Evolutionary conservation across 2,113 vertebrate genomes (phyloP), one percentile per base, ranked within the genome.

Genomic region (Ceyx margarethae): DNA sequence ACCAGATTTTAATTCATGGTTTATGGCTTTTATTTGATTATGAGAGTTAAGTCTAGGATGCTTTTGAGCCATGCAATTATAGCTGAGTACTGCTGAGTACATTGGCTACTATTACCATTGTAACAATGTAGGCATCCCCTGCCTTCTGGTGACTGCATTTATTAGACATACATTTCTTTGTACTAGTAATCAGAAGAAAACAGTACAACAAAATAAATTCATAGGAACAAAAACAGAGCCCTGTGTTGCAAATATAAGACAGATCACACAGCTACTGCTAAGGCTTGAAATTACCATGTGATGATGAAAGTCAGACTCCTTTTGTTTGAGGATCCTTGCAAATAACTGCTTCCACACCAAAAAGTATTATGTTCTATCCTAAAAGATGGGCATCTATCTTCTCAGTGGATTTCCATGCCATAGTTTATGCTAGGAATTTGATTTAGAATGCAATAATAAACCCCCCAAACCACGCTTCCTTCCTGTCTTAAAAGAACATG

Each of bases 371-470:
- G n/a, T 29, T 74, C 16, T 65, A 12, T 40, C 5, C 17, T 40
- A 53, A 89, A 87, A 81, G 37, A 83, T 85, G 6, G 57, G 4
- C 21, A 37, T 56, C 72, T 75, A 26, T 21, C 33, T 51, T 88
- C 43, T 84, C 65, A 72, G 65, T 81, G 28, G 40, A 87, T 92
- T 95, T 94, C 40, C 15, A 89, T 62, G 35, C 7, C 72, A 65
- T 65, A 91, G 90, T 45, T 67, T 79, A 42, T 91, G 57, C 23
- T 58, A 94, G 67, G 76, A 96, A 92, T 91, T 96, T 92, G 77
- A 94, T 81, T 86, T 91, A 81, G 65, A 89, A 77, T 87, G 80
- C 31, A n/a, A 82, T 95, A 96, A 97, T 91, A 95, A 97, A 97
- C 77, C 7, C 13, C 22, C 4, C 2, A 72, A 84, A 72, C 2